Evolutionary conservation across 2,113 vertebrate genomes (phyloP).

Genomic region (Enhydra lutris): DNA sequence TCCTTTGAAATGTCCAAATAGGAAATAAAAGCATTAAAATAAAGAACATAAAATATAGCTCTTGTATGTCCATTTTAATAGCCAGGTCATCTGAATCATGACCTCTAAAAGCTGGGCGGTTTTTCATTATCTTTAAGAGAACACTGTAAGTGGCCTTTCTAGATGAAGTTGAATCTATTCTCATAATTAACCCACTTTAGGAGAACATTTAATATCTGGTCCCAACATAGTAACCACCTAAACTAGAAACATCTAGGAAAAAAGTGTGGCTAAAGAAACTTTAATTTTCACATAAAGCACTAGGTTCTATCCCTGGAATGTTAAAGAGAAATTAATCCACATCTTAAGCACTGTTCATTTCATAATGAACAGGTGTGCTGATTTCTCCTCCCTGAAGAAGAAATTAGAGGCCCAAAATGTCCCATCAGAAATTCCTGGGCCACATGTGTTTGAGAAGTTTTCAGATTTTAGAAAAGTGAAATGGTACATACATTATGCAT

Average conservation of each 20-base stretch:
- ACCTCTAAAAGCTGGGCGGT: neutral
- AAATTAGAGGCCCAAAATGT: neutral
- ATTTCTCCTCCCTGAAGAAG: neutral
- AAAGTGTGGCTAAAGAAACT: neutral
- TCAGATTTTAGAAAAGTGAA: neutral
- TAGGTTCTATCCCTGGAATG: neutral
- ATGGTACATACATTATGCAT: neutral
- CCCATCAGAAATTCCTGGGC: neutral
- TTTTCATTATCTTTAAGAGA: slow-evolving; percentile 19
- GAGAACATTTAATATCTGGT: neutral
- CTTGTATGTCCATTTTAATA: slow-evolving; percentile 46
- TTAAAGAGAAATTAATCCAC: neutral
- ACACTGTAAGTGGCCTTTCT: neutral
- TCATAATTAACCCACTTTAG: slow-evolving; percentile 9
- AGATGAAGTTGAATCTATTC: slow-evolving; percentile 19
- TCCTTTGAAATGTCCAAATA: slow-evolving; percentile 73
- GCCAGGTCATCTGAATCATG: slow-evolving; percentile 18
- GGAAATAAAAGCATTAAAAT: slow-evolving; percentile 77
- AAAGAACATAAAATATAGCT: slow-evolving; percentile 63
- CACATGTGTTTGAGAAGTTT: neutral
- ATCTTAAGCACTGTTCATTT: neutral
- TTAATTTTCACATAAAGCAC: neutral
- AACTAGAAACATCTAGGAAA: neutral
- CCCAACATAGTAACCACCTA: neutral
- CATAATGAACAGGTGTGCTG: neutral